Percentiles rank a stretch among this genome's conserved stretches.
Evolutionary conservation across 1,140 invertebrate genomes (phyloP).

Genomic region (Eciton burchellii): DNA sequence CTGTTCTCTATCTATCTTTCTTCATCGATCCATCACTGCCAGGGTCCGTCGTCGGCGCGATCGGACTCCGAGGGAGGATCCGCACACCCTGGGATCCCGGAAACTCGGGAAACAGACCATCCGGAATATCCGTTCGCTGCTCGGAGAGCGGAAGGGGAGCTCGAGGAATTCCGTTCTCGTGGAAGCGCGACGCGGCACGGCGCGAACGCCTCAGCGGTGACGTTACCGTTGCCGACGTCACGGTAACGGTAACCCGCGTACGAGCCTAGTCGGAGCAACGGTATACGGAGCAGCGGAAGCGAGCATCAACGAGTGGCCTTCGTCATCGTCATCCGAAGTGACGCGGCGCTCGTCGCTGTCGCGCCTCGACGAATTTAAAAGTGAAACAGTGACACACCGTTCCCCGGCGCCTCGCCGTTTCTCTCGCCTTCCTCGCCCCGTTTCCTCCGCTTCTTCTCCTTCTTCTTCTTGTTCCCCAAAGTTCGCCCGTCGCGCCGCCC

Average conservation of each 20-base stretch:
- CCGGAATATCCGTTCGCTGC: no score
- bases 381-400: no score
- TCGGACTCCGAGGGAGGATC: no score
- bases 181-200: background rate
- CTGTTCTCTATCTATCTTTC: no score
- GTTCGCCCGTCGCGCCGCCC: background rate
- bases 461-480: background rate
- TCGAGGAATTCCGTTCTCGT: background rate
- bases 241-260: slow-evolving; percentile 81
- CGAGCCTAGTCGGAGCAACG: slow-evolving; percentile 77
- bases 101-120: background rate
- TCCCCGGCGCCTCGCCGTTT: background rate
- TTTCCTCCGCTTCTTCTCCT: background rate
- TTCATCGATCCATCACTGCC: slow-evolving; percentile 5
- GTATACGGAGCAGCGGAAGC: slow-evolving; percentile 50
- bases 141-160: no score
- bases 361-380: slow-evolving; percentile 45
- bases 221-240: slow-evolving; percentile 79
- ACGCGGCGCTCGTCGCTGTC: slow-evolving; percentile 72
- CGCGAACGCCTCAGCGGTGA: slow-evolving; percentile 47
- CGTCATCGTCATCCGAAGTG: slow-evolving; percentile 58
- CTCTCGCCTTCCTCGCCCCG: background rate
- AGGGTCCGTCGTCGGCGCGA: no score
- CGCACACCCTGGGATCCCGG: no score
- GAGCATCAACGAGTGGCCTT: background rate